Percentiles rank a stretch among this genome's conserved stretches.
phyloP scores from a whole-genome alignment of 2,888 invertebrate species.

The Agrochola lychnidis region DNA sequence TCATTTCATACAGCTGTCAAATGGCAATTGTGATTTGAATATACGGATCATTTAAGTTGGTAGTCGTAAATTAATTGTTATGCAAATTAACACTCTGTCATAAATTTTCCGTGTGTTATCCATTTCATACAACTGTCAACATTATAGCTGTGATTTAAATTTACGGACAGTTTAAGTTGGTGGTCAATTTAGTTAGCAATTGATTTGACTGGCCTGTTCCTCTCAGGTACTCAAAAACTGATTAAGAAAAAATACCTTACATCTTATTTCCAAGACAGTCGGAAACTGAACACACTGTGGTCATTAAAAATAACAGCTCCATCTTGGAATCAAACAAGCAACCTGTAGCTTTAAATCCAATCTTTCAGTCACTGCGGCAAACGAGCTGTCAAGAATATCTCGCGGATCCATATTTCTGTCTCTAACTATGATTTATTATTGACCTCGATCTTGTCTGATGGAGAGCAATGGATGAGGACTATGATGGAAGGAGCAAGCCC shows the following conservation, averaged over 20 bases:
- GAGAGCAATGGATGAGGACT: too few species aligned
- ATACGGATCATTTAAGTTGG: not conserved
- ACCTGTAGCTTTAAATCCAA: not conserved
- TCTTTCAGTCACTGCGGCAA: not conserved
- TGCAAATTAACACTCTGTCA: not conserved
- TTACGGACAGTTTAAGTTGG: not conserved
- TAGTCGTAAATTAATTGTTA: not conserved
- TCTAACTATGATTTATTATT: too few species aligned
- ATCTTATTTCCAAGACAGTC: not conserved
- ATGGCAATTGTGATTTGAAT: not conserved
- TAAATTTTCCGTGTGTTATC: not conserved
- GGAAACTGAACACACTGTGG: not conserved
- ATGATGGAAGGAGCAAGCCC: too few species aligned
- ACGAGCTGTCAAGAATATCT: slow-evolving; percentile 5
- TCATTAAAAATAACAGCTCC: not conserved
- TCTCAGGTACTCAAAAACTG: not conserved
- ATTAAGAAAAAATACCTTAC: not conserved
- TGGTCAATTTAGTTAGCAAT: not conserved
- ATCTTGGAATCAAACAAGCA: not conserved
- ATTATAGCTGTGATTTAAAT: not conserved
- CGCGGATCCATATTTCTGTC: too few species aligned
- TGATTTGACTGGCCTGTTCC: not conserved
- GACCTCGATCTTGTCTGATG: too few species aligned
- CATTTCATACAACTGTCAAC: not conserved
- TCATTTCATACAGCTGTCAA: not conserved